These are phyloP conservation scores for Pollimyrus isidori DNA, from an alignment of 2,113 vertebrate genomes.

Conservation along the genomic window DNA sequence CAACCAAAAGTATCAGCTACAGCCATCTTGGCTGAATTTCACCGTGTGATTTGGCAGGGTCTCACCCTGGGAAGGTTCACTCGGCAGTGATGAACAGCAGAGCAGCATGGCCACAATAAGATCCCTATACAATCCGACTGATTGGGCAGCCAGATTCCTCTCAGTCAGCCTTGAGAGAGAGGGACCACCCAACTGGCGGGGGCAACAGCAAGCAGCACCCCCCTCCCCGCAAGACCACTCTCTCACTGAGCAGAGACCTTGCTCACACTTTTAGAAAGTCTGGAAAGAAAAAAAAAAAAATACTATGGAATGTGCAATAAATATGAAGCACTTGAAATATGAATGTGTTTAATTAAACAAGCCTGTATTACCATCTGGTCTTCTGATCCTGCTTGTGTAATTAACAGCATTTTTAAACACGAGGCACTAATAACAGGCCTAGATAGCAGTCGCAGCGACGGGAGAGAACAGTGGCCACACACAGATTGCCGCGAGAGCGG, in stretches of 20 bases:
- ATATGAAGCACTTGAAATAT: conserved; percentile 61
- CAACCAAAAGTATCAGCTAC: neutral
- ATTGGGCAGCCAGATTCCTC: neutral
- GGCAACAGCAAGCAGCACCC: neutral
- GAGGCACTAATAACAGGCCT: conserved; percentile 33
- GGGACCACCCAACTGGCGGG: neutral
- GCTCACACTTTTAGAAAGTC: neutral
- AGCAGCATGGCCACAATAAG: neutral
- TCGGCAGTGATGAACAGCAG: neutral
- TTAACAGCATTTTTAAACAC: conserved; percentile 41
- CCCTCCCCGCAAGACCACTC: neutral
- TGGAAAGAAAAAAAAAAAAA: conserved; percentile 12
- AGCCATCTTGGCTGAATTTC: neutral
- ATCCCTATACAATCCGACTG: neutral
- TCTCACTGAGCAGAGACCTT: conserved; percentile 5
- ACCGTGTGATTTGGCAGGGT: neutral
- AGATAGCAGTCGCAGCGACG: conserved; percentile 34
- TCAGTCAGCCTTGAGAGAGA: neutral
- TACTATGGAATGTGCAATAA: conserved; percentile 14
- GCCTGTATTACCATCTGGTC: conserved; percentile 65
- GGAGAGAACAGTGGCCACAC: conserved; percentile 34
- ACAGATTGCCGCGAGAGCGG: conserved; percentile 32
- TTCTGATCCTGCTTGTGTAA: conserved; percentile 54
- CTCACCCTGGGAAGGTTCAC: neutral
- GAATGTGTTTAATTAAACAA: conserved; percentile 71